Conservation (phyloP, 2,113 vertebrate species). For the Corydoras sp. region DNA sequence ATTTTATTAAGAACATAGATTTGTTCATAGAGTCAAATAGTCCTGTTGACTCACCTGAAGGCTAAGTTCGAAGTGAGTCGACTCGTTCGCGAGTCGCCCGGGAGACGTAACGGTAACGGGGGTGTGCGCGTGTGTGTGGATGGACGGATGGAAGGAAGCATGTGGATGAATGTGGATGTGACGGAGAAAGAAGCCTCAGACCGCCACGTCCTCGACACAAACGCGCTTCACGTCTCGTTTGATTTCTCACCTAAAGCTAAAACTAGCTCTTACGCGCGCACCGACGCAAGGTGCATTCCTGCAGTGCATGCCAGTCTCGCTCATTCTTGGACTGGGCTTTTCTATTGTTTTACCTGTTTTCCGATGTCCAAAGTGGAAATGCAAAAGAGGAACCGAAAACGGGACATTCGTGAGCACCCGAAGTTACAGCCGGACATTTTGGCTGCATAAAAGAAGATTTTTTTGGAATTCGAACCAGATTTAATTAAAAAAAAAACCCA, state of each 20-base stretch:
- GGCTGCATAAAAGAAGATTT: neutral
- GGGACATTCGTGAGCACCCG: neutral
- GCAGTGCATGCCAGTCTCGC: slow-evolving; percentile 19
- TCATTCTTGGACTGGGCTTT: neutral
- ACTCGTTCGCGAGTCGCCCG: neutral
- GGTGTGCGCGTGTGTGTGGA: slow-evolving; percentile 7
- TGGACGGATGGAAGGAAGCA: neutral
- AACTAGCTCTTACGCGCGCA: neutral
- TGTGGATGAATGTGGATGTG: slow-evolving; percentile 17
- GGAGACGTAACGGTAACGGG: slow-evolving; percentile 2
- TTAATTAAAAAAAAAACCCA: neutral
- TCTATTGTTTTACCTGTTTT: neutral
- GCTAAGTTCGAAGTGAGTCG: neutral
- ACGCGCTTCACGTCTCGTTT: slow-evolving; percentile 4
- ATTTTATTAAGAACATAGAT: neutral
- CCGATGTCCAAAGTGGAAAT: slow-evolving; percentile 7
- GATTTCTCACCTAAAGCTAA: neutral
- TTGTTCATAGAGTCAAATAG: neutral
- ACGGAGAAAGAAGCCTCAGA: slow-evolving; percentile 15
- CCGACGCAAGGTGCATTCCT: slow-evolving; percentile 12
- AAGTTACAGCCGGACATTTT: slow-evolving; percentile 12
- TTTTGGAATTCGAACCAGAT: neutral
- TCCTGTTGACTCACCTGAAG: neutral
- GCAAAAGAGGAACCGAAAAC: slow-evolving; percentile 3
- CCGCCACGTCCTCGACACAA: slow-evolving; percentile 3